Evolutionary conservation across 2,113 vertebrate genomes (phyloP), one percentile per base, ranked within the genome.

Genomic region (Neomonachus schauinslandi): DNA sequence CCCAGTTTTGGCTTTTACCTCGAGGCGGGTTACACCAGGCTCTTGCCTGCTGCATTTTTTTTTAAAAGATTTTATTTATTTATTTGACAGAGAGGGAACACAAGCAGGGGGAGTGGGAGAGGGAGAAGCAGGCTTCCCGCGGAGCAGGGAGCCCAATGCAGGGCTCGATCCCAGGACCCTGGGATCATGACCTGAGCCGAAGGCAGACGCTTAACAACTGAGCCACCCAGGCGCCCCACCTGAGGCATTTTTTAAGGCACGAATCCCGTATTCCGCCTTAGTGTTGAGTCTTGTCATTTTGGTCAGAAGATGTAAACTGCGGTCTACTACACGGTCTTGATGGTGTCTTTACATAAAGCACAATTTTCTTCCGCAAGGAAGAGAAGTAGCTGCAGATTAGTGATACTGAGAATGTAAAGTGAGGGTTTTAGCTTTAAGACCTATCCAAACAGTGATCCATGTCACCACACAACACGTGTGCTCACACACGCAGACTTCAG

Each of bases 361-460:
- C 28, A 77, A 65, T 91, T 95, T 93, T 89, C 36, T 80, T 93
- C 91, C 87, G 36, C n/a, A 83, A 91, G 53, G 49, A 87, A 67
- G 42, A 89, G 49, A 83, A 72, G 26, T 7, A 82, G 31, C 88
- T 89, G 67, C 14, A 65, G 46, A 61, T 77, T 49, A 93, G 51
- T 61, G 57, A 82, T 85, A 63, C 49, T 16, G 87, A 89, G 55
- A 82, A 18, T n/a, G 65, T 59, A 96, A 97, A 98, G 63, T 89
- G 53, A 28, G n/a, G 88, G 76, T 93, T 98, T 97, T 88, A 83
- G 79, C 61, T 96, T 95, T 24, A 93, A 94, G 90, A 96, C 63
- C 59, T 95, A 96, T 87, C 65, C 71, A 97, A 95, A 97, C 57
- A 96, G 89, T 87, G 89, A 84, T 93, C 93, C 94, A 33, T 92